Evolutionary conservation across 2,113 vertebrate genomes (phyloP).

Genomic region (Hylia prasina): DNA sequence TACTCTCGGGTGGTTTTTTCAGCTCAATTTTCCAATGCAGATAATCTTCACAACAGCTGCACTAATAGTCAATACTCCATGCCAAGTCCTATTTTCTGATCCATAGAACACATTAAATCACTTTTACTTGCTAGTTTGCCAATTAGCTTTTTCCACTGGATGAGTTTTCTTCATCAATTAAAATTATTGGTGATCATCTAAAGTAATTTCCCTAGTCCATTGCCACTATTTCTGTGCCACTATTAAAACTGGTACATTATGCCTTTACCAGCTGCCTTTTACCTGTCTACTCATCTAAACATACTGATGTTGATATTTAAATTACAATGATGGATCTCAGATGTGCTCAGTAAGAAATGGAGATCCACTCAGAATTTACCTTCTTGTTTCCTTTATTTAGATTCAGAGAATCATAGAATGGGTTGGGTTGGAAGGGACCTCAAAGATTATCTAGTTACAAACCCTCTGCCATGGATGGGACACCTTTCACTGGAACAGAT

Average conservation of each 20-base stretch:
- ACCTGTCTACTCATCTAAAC: slow-evolving; percentile 29
- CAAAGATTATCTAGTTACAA: background rate
- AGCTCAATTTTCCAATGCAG: slow-evolving; percentile 12
- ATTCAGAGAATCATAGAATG: background rate
- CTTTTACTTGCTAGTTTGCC: slow-evolving; percentile 67
- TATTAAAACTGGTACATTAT: slow-evolving; percentile 2
- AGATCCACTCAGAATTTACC: background rate
- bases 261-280: slow-evolving; percentile 14
- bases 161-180: slow-evolving; percentile 73
- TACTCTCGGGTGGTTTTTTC: background rate
- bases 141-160: slow-evolving; percentile 70
- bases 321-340: background rate
- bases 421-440: background rate
- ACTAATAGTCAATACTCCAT: slow-evolving; percentile 52
- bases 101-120: slow-evolving; percentile 66
- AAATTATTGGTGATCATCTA: slow-evolving; percentile 73
- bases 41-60: slow-evolving; percentile 49
- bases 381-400: background rate
- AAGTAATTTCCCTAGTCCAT: slow-evolving; percentile 66
- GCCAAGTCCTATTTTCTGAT: slow-evolving; percentile 55
- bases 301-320: background rate
- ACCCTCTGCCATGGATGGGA: background rate
- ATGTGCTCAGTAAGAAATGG: background rate
- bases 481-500: background rate
- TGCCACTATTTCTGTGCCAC: slow-evolving; percentile 48